A percentile compares a stretch with the other conserved stretches of the same genome.
Evolutionary conservation across 2,113 vertebrate species (phyloP).

Genomic region (Gallinago media): DNA sequence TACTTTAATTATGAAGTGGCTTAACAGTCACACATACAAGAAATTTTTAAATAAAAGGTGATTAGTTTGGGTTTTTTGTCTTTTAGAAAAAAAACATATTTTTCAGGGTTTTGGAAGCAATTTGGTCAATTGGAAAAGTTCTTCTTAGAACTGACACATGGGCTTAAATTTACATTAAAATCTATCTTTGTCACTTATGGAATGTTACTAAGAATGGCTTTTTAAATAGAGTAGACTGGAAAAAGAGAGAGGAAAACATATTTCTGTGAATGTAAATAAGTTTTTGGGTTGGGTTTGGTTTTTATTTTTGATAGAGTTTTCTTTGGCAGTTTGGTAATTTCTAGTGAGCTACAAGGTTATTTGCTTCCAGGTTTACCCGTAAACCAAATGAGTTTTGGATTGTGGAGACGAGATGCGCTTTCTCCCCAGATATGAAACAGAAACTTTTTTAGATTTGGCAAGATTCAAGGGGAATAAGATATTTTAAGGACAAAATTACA

Average conservation of each 20-base stretch:
- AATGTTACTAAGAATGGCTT: neutral
- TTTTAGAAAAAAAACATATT: neutral
- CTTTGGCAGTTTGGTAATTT: neutral
- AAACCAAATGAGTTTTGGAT: neutral
- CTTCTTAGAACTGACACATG: neutral
- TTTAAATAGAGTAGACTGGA: neutral
- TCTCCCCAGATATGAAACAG: neutral
- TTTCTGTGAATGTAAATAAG: neutral
- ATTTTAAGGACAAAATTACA: neutral
- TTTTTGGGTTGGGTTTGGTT: neutral
- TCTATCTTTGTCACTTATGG: neutral
- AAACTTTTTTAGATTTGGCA: neutral
- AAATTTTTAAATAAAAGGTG: neutral
- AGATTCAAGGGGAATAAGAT: neutral
- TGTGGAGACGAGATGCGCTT: neutral
- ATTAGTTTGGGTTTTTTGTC: neutral
- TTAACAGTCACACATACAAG: neutral
- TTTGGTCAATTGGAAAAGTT: neutral
- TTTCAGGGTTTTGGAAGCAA: neutral
- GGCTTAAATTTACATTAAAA: neutral
- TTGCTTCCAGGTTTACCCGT: neutral
- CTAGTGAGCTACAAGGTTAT: fast-evolving
- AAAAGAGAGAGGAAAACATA: neutral
- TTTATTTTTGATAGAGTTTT: neutral
- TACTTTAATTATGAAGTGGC: neutral